phyloP scores from a whole-genome alignment of 2,888 invertebrate genomes.

The Gryllus longicercus region DNA sequence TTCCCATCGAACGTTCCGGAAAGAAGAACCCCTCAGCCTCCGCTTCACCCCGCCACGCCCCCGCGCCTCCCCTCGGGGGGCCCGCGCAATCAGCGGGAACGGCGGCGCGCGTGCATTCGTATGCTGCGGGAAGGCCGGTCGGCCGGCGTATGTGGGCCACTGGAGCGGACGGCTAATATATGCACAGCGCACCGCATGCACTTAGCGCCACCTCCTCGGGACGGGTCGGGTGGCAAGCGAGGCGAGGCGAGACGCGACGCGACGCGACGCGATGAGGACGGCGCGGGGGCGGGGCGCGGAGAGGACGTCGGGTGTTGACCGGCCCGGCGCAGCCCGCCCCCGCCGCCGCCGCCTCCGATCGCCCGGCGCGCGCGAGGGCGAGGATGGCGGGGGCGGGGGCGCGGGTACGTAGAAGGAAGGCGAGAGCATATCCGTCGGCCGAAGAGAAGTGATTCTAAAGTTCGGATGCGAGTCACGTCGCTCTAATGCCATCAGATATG shows the following conservation, averaged over 20 bases:
- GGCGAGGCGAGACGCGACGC: conserved; percentile 18
- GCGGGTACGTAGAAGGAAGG: not conserved
- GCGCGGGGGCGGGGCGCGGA: conserved; percentile 20
- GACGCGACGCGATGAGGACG: conserved; percentile 9
- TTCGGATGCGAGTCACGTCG: conserved; percentile 31
- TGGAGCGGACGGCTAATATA: not conserved
- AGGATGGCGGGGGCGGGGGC: not conserved
- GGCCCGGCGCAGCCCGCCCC: not conserved
- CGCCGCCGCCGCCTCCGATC: not conserved
- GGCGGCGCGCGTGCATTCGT: not conserved
- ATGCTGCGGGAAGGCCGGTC: not conserved
- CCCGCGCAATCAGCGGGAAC: conserved; percentile 2
- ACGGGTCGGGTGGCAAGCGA: not conserved
- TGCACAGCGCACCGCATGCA: not conserved
- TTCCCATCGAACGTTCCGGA: too few species aligned
- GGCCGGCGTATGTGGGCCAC: not conserved
- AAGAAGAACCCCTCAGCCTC: too few species aligned
- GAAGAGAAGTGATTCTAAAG: conserved; percentile 28
- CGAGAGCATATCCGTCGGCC: not conserved
- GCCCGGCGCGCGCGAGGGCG: not conserved
- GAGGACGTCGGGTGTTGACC: conserved; percentile 22
- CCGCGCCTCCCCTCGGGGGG: too few species aligned
- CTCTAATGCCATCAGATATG: conserved; percentile 24
- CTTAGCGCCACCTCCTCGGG: not conserved
- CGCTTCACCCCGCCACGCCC: too few species aligned